Conservation (phyloP, 1,140 invertebrate species). For the Habropoda laboriosa region DNA sequence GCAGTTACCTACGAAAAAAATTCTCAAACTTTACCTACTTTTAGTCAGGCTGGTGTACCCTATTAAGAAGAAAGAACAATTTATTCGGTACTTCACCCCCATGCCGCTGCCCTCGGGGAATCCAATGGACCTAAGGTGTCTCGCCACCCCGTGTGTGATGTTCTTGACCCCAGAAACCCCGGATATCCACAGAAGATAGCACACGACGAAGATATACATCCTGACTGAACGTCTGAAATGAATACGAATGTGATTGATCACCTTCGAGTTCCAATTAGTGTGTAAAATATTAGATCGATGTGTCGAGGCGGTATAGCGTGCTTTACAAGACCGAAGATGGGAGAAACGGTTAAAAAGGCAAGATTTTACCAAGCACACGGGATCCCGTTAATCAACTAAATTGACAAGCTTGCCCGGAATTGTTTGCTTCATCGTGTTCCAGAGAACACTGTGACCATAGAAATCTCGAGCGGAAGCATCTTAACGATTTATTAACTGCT, state of each 20-base stretch:
- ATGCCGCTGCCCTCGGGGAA: constrained; percentile 74
- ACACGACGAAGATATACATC: constrained; percentile 29
- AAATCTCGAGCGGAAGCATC: not conserved
- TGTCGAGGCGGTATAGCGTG: too few relatives aligned
- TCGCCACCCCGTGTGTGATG: constrained; percentile 67
- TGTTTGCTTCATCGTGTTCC: constrained; percentile 6
- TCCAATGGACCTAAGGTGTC: constrained; percentile 74
- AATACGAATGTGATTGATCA: not conserved
- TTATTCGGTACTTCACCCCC: constrained; percentile 71
- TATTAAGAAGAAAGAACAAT: constrained; percentile 62
- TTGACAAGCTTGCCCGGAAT: not conserved
- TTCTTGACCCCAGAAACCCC: constrained; percentile 67
- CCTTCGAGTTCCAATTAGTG: not conserved
- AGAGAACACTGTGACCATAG: not conserved
- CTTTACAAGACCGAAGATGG: not conserved
- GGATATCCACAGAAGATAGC: constrained; percentile 36
- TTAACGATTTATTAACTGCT: constrained; percentile 22
- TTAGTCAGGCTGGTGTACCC: too few relatives aligned
- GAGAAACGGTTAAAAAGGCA: not conserved
- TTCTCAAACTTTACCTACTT: too few relatives aligned
- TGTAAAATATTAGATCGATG: not conserved
- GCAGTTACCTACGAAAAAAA: too few relatives aligned
- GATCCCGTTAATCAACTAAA: not conserved
- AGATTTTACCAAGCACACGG: not conserved
- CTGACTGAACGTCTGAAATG: not conserved